Evolutionary conservation across 1,140 invertebrate genomes (phyloP).

Genomic region (Bradysia coprophila): DNA sequence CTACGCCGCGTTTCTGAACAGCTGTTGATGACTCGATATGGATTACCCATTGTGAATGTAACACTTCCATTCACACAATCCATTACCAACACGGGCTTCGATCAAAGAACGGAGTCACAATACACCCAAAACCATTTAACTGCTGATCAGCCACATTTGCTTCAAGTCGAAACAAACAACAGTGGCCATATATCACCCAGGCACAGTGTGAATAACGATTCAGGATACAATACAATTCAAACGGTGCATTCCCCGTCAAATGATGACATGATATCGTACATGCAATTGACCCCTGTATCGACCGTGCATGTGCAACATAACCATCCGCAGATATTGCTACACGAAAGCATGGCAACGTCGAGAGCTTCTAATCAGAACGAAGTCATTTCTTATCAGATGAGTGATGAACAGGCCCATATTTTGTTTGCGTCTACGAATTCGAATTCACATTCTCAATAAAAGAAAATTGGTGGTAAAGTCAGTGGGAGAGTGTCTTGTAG

Average conservation of each 20-base stretch:
- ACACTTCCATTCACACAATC: not conserved
- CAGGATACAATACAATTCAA: too few relatives aligned
- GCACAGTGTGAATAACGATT: too few relatives aligned
- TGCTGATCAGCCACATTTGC: not conserved
- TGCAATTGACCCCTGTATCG: constrained; percentile 1
- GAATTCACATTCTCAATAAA: not conserved
- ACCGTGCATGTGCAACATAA: constrained; percentile 4
- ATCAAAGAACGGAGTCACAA: not conserved
- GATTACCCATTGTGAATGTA: constrained; percentile 26
- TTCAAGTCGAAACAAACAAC: not conserved
- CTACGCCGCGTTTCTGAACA: constrained; percentile 66
- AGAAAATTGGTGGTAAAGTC: not conserved
- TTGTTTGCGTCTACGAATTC: not conserved
- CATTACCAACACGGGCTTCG: not conserved
- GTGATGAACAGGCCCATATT: not conserved
- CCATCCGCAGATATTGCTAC: constrained; percentile 1
- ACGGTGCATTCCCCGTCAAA: not conserved
- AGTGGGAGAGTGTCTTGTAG: too few relatives aligned
- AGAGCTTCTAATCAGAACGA: not conserved
- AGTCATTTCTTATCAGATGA: not conserved
- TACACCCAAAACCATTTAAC: not conserved
- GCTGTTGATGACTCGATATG: constrained; percentile 62
- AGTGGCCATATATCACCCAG: too few relatives aligned
- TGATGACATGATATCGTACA: constrained; percentile 1
- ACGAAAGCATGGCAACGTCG: not conserved